Base-by-base conservation (phyloP, 2,888 invertebrate genomes). In the Tenthredo livida region DNA sequence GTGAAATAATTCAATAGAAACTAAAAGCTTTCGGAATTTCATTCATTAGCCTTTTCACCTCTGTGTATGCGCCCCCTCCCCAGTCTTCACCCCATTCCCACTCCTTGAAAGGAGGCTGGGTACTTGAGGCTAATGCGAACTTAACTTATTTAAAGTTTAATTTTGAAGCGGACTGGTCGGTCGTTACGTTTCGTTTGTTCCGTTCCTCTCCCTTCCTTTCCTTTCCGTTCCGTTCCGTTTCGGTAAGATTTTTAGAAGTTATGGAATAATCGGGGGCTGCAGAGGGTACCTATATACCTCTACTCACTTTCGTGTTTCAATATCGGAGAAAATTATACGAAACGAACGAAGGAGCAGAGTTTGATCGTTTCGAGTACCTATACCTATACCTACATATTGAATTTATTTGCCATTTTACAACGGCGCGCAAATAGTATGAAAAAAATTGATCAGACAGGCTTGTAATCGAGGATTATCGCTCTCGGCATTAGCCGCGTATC, bases 21-120 rank as follows among this genome's bases (percentile, higher is more conserved):
- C 89, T 91, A 90, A 91, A 91, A 91, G 91, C 90, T 89, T 89
- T 88, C 85, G 89, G 88, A 89, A 90, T 90, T 91, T 89, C 87
- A 88, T 87, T 87, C 88, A 88, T 88, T 88, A 87, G 88, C 88
- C 88, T 80, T 58, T 80, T 80, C 80, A 80, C 61, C 58, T 80
- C 58, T 80, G 80, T 80, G 21, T 80, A 40, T 61, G 40, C 40
- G 78, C n/a, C 54, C 54, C 58, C 61, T 4, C 54, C 54, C 58
- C 61, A 72, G 9, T 84, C 85, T 80, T n/a, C 15, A 61, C n/a
- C 40, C 80, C 2, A 37, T 29, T 17, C n/a, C n/a, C 47, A 12
- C 21, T 77, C 33, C 33, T 47, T 84, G 61, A 21, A 67, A 84
- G 67, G 87, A 86, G 87, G 89, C 88, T 90, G 1, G 54, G 54